phyloP scores from a whole-genome alignment of 1,140 invertebrate genomes.

The Scaptodrosophila lebanonensis region DNA sequence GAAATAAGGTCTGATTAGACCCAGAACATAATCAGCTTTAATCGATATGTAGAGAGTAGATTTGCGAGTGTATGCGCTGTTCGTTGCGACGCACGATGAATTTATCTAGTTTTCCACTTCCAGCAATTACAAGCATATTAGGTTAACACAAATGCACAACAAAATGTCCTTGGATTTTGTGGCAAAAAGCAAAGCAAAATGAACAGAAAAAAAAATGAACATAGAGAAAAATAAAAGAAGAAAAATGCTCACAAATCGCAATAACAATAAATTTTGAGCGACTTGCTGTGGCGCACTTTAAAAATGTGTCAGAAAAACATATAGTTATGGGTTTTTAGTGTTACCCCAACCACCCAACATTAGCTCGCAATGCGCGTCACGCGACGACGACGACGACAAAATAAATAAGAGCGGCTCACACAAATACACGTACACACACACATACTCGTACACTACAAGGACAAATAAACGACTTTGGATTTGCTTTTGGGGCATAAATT shows the following conservation, averaged over 20 bases:
- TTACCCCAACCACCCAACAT: constrained; percentile 1
- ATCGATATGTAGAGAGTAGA: no score
- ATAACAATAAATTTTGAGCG: constrained; percentile 64
- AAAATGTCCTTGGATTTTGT: constrained; percentile 56
- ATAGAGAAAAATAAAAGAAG: neutral
- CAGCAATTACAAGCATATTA: constrained; percentile 50
- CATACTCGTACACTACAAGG: constrained; percentile 28
- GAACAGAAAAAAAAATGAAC: neutral
- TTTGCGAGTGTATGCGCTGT: no score
- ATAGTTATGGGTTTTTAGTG: constrained; percentile 67
- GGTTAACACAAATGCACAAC: constrained; percentile 59
- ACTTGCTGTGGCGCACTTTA: constrained; percentile 57
- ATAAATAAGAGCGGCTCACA: constrained; percentile 25
- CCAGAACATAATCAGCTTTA: no score
- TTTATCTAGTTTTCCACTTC: neutral
- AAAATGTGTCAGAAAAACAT: constrained; percentile 69
- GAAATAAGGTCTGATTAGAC: no score
- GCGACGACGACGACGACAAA: constrained; percentile 29
- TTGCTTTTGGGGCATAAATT: constrained; percentile 53
- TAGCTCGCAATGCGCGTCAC: neutral
- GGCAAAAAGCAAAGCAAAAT: constrained; percentile 5
- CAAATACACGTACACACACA: constrained; percentile 12
- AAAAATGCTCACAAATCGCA: constrained; percentile 51
- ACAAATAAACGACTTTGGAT: constrained; percentile 55
- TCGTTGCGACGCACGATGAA: neutral